Evolutionary conservation across 2,113 vertebrate species (phyloP), one percentile per base, ranked within the genome.

Genomic region (Fukomys damarensis): DNA sequence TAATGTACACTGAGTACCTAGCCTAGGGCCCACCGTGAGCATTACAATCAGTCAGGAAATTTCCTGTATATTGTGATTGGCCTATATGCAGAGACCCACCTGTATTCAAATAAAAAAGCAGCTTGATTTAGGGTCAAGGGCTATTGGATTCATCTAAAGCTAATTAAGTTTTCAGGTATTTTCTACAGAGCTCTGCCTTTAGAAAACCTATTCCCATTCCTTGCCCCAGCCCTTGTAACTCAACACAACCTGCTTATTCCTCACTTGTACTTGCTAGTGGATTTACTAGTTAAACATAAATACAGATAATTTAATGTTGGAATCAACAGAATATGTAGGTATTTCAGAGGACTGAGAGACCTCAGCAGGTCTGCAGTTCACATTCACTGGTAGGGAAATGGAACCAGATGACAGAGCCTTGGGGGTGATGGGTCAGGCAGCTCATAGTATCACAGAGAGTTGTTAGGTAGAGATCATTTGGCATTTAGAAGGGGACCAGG

Each of bases 91-190:
- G 86, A 63, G 77, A 20, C 20, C 56, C 9, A 61, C 43, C 52
- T 91, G 7, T 54, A 61, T 94, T 54, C 58, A 93, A 38, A 58
- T 43, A 61, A 91, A 52, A 85, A 63, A 65, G 70, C 3, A 82
- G 30, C n/a, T 81, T 84, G 49, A 63, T 46, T 35, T 5, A 61
- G 68, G 41, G 52, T 11, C 68, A 70, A 70, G 14, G 38, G 56
- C 59, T 79, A 16, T 32, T 74, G 72, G 17, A 56, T 80, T 95
- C 74, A 43, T 85, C 32, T 12, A 93, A 86, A 82, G 28, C 38
- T 1, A 81, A 87, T 65, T 79, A 66, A 30, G 35, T 63, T 63
- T 89, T 76, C 56, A 56, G 41, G 17, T 63, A 46, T 79, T 54
- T 77, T 77, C 26, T 77, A 46, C 26, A 49, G 74, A 77, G 43